These are phyloP conservation scores for Pseudomugil gertrudae DNA, from an alignment of 2,797 vertebrate species.

Conservation along the genomic window DNA sequence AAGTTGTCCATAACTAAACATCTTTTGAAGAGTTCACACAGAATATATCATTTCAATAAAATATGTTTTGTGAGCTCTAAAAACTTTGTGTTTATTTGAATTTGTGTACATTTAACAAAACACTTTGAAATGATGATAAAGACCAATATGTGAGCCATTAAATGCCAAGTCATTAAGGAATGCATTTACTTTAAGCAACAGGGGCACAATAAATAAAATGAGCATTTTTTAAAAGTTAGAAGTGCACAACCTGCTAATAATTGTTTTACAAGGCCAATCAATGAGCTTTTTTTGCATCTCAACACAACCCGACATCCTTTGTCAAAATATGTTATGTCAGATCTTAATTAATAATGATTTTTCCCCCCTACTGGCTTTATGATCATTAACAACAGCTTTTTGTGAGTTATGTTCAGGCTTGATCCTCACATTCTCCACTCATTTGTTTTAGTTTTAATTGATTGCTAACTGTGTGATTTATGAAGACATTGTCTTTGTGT, in stretches of 20 bases:
- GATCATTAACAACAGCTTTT: slow-evolving; percentile 80
- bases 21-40: too few relatives aligned
- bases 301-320: slow-evolving; percentile 68
- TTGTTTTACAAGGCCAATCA: slow-evolving; percentile 63
- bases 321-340: slow-evolving; percentile 77
- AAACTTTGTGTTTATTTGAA: not conserved
- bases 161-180: slow-evolving; percentile 37
- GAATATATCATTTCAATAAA: not conserved
- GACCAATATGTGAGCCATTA: slow-evolving; percentile 21
- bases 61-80: slow-evolving; percentile 11
- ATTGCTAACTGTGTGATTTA: slow-evolving; percentile 93
- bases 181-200: slow-evolving; percentile 53
- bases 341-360: slow-evolving; percentile 82
- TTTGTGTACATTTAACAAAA: slow-evolving; percentile 16
- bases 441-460: slow-evolving; percentile 97
- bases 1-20: not conserved
- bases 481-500: slow-evolving; percentile 84
- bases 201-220: slow-evolving; percentile 53
- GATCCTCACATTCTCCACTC: slow-evolving; percentile 88
- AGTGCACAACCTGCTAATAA: slow-evolving; percentile 56
- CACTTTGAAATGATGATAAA: slow-evolving; percentile 28
- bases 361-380: slow-evolving; percentile 51
- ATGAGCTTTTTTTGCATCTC: slow-evolving; percentile 63
- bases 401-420: slow-evolving; percentile 94
- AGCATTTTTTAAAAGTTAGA: slow-evolving; percentile 73